Evolutionary conservation across 2,113 vertebrate genomes (phyloP).

Genomic region (Probosciger aterrimus): DNA sequence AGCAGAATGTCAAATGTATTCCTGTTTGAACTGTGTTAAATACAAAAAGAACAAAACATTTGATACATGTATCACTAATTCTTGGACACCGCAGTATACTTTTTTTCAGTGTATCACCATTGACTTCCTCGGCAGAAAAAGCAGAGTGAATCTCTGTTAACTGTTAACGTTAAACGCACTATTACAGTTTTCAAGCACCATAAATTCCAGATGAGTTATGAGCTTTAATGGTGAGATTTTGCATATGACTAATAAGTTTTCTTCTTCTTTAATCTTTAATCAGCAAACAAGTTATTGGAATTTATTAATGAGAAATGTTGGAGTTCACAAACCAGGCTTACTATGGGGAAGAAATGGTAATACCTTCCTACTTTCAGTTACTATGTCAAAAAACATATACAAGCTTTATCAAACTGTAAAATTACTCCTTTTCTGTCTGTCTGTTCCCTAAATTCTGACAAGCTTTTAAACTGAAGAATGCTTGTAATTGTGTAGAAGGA

Average conservation of each 20-base stretch:
- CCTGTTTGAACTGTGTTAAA: background rate
- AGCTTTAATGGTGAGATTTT: background rate
- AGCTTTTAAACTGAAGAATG: background rate
- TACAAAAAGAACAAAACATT: background rate
- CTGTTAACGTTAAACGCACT: background rate
- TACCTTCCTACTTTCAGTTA: background rate
- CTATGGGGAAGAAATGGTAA: background rate
- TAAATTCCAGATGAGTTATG: background rate
- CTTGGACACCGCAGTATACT: background rate
- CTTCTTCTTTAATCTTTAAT: background rate
- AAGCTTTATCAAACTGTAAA: background rate
- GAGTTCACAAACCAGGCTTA: background rate
- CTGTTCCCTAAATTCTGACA: background rate
- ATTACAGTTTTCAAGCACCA: background rate
- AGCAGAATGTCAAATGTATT: background rate
- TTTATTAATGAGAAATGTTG: background rate
- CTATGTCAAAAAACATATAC: background rate
- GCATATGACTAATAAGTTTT: background rate
- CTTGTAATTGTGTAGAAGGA: background rate
- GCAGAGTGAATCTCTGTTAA: fast-evolving
- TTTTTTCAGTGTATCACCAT: background rate
- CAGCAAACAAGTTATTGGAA: background rate
- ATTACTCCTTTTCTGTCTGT: background rate
- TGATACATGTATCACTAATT: background rate
- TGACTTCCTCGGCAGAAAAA: background rate